phyloP scores from a whole-genome alignment of 2,888 invertebrate species.

The Gymnocheta viridis region DNA sequence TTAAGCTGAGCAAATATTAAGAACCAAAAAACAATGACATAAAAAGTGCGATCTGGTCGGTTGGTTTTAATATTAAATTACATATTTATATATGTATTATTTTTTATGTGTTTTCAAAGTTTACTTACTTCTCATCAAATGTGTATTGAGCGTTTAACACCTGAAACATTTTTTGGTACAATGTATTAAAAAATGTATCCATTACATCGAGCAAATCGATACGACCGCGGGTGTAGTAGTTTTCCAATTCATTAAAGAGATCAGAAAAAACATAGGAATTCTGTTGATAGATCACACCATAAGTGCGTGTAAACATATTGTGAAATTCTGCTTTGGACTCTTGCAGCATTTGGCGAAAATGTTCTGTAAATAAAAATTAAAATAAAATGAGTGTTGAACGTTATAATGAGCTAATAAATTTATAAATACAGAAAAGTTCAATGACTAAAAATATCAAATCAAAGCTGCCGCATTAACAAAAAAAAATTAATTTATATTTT shows the following conservation, averaged over 20 bases:
- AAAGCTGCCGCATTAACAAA: too few species aligned
- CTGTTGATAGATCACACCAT: conserved; percentile 96
- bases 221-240: conserved; percentile 93
- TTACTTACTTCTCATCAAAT: conserved; percentile 91
- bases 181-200: conserved; percentile 95
- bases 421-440: conserved; percentile 10
- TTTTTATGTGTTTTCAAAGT: not conserved
- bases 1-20: not conserved
- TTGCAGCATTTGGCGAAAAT: conserved; percentile 92
- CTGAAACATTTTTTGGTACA: conserved; percentile 97
- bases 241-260: conserved; percentile 93
- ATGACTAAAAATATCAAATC: too few species aligned
- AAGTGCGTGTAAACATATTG: conserved; percentile 96
- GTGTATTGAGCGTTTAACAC: conserved; percentile 96
- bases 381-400: conserved; percentile 44
- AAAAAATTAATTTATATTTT: too few species aligned
- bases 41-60: conserved; percentile 55
- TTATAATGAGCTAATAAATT: too few species aligned
- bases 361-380: conserved; percentile 85
- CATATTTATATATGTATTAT: not conserved
- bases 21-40: conserved; percentile 16
- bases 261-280: conserved; percentile 96
- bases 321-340: conserved; percentile 94
- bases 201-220: conserved; percentile 92
- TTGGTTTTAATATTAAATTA: conserved; percentile 67